These are phyloP conservation scores for Pseudochaenichthys georgianus DNA, from an alignment of 2,797 vertebrate species.

Conservation along the genomic window DNA sequence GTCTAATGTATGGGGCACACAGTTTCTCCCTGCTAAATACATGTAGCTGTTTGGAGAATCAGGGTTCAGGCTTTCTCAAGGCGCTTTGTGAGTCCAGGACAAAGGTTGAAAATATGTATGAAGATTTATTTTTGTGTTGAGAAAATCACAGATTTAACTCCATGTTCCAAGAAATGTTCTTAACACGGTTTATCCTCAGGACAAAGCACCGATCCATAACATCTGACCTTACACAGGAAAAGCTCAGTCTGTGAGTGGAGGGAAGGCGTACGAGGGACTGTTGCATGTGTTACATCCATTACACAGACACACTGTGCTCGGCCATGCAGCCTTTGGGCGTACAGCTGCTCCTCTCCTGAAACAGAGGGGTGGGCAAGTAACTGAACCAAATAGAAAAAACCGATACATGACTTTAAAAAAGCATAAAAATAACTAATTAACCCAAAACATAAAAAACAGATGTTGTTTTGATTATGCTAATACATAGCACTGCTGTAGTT, in stretches of 20 bases:
- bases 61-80: too few relatives aligned
- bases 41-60: too few relatives aligned
- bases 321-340: slow-evolving; percentile 16
- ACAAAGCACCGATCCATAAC: neutral
- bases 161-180: neutral
- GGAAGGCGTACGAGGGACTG: neutral
- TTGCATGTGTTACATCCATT: neutral
- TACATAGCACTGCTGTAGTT: neutral
- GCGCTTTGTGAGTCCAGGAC: neutral
- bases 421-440: neutral
- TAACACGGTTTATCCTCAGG: neutral
- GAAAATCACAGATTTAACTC: slow-evolving; percentile 4
- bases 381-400: neutral
- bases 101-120: neutral
- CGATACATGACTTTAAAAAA: neutral
- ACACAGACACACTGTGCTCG: slow-evolving; percentile 4
- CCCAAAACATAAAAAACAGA: neutral
- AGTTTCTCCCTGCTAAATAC: too few relatives aligned
- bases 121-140: neutral
- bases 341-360: slow-evolving; percentile 35
- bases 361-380: neutral
- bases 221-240: neutral
- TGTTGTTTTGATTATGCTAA: neutral
- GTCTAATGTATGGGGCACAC: too few relatives aligned
- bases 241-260: neutral